Evolutionary conservation across 2,797 vertebrate genomes (phyloP), one percentile per base, ranked within the genome.

Genomic region (Falco rusticolus): DNA sequence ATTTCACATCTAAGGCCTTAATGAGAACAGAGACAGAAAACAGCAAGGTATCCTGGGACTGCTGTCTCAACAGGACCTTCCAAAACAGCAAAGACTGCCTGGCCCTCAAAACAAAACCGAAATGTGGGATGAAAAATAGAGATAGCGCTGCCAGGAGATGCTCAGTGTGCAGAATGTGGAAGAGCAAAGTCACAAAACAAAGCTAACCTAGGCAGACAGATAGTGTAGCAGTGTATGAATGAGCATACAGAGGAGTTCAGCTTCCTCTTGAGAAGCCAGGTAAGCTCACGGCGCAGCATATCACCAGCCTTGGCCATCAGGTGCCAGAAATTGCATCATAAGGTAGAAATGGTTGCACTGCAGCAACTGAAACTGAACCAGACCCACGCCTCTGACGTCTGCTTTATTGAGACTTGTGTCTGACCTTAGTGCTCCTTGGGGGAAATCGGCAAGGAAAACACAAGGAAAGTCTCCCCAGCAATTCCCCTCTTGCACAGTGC

Each of bases 91-190:
- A 50, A n/a, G 24, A 9, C 16, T 21, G n/a, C 12, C 5, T n/a
- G 71, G 31, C 34, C 65, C 33, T 2, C 31, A 15, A 63, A 68
- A 22, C 2, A 18, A 11, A 43, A 4, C 21, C 3, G 3, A 63
- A 64, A 41, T 5, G 11, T 20, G 31, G 41, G 48, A 2, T 43
- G 54, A 14, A 24, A 65, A 56, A 24, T 0, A 16, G 9, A 48
- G 53, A 5, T 2, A 41, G 31, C 1, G 1, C 0, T 0, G 2
- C 6, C 34, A 5, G 56, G 63, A 76, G 75, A 45, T 48, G 47
- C 47, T 66, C 60, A 3, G 34, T 1, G 45, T 28, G 50, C 31
- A 50, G 60, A 51, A 37, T 1, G 7, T 6, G 45, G 10, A 47
- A 33, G 65, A 10, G 31, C 5, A 28, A 48, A 50, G 11, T 7